Conservation (phyloP, 2,113 vertebrate species). For the Ictidomys tridecemlineatus region DNA sequence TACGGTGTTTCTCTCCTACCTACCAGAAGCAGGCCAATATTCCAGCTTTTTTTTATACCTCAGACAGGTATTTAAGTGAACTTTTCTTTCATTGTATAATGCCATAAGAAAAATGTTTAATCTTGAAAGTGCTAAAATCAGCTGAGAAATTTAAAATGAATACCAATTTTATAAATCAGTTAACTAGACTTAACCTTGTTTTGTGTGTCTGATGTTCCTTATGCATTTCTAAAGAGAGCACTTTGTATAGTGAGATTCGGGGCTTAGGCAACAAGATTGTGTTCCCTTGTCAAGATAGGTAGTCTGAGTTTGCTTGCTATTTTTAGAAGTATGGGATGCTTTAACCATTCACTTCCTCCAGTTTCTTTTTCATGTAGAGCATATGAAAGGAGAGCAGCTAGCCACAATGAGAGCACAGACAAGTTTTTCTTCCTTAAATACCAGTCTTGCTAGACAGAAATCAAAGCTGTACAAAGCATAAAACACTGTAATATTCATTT, state of each 20-base stretch:
- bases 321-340: neutral
- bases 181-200: neutral
- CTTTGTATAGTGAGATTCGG: neutral
- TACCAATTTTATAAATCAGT: neutral
- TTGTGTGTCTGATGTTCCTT: neutral
- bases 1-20: conserved; percentile 94
- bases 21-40: conserved; percentile 94
- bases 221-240: neutral
- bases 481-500: neutral
- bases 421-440: neutral
- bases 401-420: neutral
- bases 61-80: conserved; percentile 88
- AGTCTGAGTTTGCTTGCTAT: conserved; percentile 16
- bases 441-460: neutral
- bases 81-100: neutral
- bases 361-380: neutral
- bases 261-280: neutral
- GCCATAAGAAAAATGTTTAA: neutral
- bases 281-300: neutral
- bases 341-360: neutral
- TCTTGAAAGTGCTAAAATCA: neutral
- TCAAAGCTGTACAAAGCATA: neutral
- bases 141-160: neutral
- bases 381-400: neutral
- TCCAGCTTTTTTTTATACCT: conserved; percentile 96